Conservation (phyloP, 2,113 vertebrate species). For the Centropus unirufus region DNA sequence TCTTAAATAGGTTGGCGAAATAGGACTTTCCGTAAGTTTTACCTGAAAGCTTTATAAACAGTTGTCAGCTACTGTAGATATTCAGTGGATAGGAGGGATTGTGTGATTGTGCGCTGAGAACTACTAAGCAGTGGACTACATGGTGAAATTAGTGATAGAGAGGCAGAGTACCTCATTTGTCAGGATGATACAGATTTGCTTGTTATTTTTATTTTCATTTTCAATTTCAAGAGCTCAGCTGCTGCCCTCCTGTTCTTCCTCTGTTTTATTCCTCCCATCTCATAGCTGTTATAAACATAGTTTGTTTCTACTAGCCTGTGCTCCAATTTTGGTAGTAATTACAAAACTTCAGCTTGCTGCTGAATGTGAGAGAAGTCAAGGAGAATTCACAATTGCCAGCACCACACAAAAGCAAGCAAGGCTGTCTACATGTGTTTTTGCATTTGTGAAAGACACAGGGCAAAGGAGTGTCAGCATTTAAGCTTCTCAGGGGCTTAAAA, state of each 20-base stretch:
- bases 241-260: background rate
- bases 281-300: background rate
- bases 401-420: background rate
- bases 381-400: background rate
- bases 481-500: background rate
- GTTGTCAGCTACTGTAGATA: background rate
- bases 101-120: background rate
- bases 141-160: background rate
- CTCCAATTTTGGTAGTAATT: background rate
- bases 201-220: slow-evolving; percentile 16
- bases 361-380: background rate
- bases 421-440: background rate
- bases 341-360: background rate
- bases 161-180: background rate
- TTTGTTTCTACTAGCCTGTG: background rate
- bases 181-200: background rate
- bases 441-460: background rate
- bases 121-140: background rate
- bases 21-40: background rate
- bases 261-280: slow-evolving; percentile 15
- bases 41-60: background rate
- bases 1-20: background rate
- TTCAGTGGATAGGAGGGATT: background rate
- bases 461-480: background rate
- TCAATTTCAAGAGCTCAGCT: background rate